Conservation (phyloP, 2,888 invertebrate species). For the Zele albiditarsus region DNA sequence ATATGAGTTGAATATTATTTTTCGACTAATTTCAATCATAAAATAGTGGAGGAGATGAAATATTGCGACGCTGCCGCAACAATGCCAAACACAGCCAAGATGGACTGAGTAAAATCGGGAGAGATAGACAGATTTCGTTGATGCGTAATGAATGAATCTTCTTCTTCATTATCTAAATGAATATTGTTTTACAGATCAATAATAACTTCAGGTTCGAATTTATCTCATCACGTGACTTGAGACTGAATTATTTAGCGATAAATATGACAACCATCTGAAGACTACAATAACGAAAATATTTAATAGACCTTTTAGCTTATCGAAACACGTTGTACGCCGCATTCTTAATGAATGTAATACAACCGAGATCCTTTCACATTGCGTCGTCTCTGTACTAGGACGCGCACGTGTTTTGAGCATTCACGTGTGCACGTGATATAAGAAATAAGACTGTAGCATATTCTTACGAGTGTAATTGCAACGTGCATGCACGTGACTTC, state of each 20-base stretch:
- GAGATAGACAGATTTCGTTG: not conserved
- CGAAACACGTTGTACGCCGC: not conserved
- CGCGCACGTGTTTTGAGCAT: slow-evolving; percentile 48
- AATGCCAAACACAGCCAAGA: too few relatives aligned
- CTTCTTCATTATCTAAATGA: not conserved
- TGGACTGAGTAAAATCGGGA: too few relatives aligned
- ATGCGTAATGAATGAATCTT: slow-evolving; percentile 1
- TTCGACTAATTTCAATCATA: too few relatives aligned
- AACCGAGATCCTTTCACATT: slow-evolving; percentile 23
- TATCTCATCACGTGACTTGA: too few relatives aligned
- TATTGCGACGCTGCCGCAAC: too few relatives aligned
- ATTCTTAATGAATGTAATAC: not conserved
- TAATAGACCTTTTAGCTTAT: not conserved
- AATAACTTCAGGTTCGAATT: too few relatives aligned
- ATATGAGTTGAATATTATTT: too few relatives aligned
- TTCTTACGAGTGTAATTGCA: not conserved
- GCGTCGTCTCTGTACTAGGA: slow-evolving; percentile 20
- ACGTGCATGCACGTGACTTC: slow-evolving; percentile 29
- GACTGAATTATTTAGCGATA: too few relatives aligned
- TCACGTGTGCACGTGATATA: slow-evolving; percentile 42
- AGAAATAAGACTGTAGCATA: not conserved
- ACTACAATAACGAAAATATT: too few relatives aligned
- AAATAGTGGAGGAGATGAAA: not conserved
- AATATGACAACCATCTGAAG: too few relatives aligned
- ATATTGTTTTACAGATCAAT: too few relatives aligned